phyloP scores from a whole-genome alignment of 2,888 invertebrate species.

The Agrilus biguttatus region DNA sequence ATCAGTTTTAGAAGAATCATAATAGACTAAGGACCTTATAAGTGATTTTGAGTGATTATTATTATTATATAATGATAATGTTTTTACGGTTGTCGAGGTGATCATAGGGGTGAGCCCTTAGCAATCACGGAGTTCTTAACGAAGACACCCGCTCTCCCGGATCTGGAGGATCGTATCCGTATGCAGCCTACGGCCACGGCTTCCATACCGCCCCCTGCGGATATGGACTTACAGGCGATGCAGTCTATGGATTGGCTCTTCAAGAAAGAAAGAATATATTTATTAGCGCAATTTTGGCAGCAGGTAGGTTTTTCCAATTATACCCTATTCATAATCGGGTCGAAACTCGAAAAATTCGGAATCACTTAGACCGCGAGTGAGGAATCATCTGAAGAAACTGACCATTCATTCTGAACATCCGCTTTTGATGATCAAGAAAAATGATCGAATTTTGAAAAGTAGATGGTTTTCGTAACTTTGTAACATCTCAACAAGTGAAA shows the following conservation, averaged over 20 bases:
- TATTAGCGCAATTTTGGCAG: constrained; percentile 92
- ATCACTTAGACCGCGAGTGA: too few species aligned
- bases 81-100: constrained; percentile 10
- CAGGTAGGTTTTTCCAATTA: constrained; percentile 51
- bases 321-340: too few species aligned
- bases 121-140: constrained; percentile 17
- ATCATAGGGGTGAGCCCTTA: constrained; percentile 8
- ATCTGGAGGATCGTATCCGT: constrained; percentile 33
- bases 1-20: constrained; percentile 1
- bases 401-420: too few species aligned
- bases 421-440: too few species aligned
- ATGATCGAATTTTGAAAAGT: too few species aligned
- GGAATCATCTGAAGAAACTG: too few species aligned
- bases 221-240: constrained; percentile 87
- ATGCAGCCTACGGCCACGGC: constrained; percentile 59
- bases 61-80: constrained; percentile 4
- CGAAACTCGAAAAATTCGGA: too few species aligned
- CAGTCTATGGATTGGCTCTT: constrained; percentile 95
- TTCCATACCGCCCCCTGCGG: constrained; percentile 46
- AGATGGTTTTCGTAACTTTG: too few species aligned
- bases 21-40: not conserved
- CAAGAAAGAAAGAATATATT: constrained; percentile 89
- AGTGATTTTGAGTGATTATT: too few species aligned
- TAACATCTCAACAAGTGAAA: too few species aligned
- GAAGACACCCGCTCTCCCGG: constrained; percentile 19